Evolutionary conservation across 2,888 invertebrate genomes (phyloP).

Genomic region (Drosophila anomelani): DNA sequence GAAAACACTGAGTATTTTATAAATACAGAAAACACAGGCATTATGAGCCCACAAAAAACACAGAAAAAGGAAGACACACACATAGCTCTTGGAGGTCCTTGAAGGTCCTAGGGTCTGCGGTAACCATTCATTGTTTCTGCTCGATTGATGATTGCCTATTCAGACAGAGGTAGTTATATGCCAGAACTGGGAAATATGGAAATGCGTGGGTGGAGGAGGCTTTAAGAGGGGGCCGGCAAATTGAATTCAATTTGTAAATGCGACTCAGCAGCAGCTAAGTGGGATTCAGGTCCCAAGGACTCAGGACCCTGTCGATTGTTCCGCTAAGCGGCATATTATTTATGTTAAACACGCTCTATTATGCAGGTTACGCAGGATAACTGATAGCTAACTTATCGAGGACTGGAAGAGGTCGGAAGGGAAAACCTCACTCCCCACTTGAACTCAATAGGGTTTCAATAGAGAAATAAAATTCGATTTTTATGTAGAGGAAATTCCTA

Average conservation of each 20-base stretch:
- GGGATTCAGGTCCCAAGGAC: slow-evolving; percentile 5
- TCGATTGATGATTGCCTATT: slow-evolving; percentile 52
- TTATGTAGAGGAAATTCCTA: background rate
- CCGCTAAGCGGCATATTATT: slow-evolving; percentile 37
- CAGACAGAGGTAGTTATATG: slow-evolving; percentile 39
- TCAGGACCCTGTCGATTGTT: slow-evolving; percentile 16
- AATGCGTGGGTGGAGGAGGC: background rate
- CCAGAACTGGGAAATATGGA: background rate
- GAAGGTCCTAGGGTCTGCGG: slow-evolving; percentile 21
- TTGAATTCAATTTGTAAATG: slow-evolving; percentile 39
- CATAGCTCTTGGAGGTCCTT: slow-evolving; percentile 7
- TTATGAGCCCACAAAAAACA: slow-evolving; percentile 21
- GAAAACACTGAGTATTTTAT: background rate
- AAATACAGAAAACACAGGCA: slow-evolving; percentile 37
- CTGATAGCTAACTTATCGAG: slow-evolving; percentile 1
- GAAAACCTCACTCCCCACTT: slow-evolving; percentile 6
- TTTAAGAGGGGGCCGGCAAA: slow-evolving; percentile 16
- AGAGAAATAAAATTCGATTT: slow-evolving; percentile 4
- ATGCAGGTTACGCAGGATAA: slow-evolving; percentile 24
- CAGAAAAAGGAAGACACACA: background rate
- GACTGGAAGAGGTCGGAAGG: background rate
- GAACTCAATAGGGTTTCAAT: slow-evolving; percentile 13
- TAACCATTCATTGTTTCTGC: slow-evolving; percentile 51
- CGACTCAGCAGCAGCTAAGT: slow-evolving; percentile 16
- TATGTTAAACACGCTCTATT: slow-evolving; percentile 38